Evolutionary conservation across 2,888 invertebrate species (phyloP).

Genomic region (Volucella inflata): DNA sequence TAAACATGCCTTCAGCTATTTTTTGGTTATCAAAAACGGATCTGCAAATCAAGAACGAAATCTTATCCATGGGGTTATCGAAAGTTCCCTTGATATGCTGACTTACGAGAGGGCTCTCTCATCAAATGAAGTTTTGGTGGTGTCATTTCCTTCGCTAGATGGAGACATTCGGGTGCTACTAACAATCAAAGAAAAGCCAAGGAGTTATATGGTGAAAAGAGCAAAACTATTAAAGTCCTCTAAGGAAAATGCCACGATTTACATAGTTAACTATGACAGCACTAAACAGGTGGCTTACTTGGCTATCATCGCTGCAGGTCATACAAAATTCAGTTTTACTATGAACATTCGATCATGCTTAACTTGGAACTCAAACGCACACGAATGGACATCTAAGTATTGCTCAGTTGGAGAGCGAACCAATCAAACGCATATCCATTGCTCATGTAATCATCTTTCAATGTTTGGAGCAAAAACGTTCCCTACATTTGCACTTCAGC

Average conservation of each 20-base stretch:
- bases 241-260: slow-evolving; percentile 2
- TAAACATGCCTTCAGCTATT: slow-evolving; percentile 53
- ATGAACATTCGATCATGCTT: slow-evolving; percentile 67
- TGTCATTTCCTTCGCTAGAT: slow-evolving; percentile 63
- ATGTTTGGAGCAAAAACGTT: slow-evolving; percentile 73
- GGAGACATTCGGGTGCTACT: slow-evolving; percentile 70
- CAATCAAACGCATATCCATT: slow-evolving; percentile 55
- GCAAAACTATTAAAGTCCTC: slow-evolving; percentile 3
- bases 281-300: slow-evolving; percentile 48
- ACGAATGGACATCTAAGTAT: slow-evolving; percentile 72
- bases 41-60: background rate
- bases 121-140: slow-evolving; percentile 69
- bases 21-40: slow-evolving; percentile 36
- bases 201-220: slow-evolving; percentile 68
- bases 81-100: slow-evolving; percentile 73
- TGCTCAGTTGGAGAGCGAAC: slow-evolving; percentile 69
- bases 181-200: slow-evolving; percentile 62
- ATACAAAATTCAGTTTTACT: slow-evolving; percentile 63
- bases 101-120: slow-evolving; percentile 74
- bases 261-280: slow-evolving; percentile 25
- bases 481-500: slow-evolving; percentile 16
- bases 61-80: slow-evolving; percentile 57
- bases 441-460: slow-evolving; percentile 76
- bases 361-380: slow-evolving; percentile 62
- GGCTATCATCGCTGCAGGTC: slow-evolving; percentile 52